Conservation (phyloP, 2,888 invertebrate genomes). For the Lasioglossum vierecki region DNA sequence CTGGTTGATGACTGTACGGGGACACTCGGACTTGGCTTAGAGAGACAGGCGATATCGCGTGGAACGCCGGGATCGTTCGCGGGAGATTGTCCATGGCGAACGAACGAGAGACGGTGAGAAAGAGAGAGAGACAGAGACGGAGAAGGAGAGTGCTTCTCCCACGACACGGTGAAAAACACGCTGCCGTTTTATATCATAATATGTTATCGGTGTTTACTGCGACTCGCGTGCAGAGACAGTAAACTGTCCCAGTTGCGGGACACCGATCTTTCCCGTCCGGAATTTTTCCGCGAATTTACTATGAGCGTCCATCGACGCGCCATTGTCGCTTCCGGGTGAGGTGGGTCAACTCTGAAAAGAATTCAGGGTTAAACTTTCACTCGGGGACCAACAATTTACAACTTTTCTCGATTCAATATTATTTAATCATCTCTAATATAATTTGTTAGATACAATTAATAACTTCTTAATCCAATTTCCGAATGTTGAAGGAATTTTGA, state of each 20-base stretch:
- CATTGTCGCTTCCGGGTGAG: slow-evolving; percentile 20
- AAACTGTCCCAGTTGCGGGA: slow-evolving; percentile 24
- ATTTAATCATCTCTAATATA: no score
- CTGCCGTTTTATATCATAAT: slow-evolving; percentile 53
- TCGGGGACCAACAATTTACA: no score
- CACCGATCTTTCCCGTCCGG: slow-evolving; percentile 6
- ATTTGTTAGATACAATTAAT: no score
- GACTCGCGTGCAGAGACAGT: slow-evolving; percentile 25
- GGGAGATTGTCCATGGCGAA: background rate
- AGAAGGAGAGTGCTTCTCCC: slow-evolving; percentile 47
- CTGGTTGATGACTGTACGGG: slow-evolving; percentile 51
- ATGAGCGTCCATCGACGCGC: background rate
- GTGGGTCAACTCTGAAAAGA: background rate
- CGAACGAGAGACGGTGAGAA: background rate
- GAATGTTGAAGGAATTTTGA: no score
- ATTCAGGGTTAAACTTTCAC: no score
- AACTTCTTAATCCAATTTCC: no score
- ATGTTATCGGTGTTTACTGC: slow-evolving; percentile 49
- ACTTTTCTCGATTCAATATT: no score
- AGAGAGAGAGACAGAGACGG: background rate
- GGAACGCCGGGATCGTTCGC: slow-evolving; percentile 24
- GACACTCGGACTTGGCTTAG: slow-evolving; percentile 12
- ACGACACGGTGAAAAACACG: slow-evolving; percentile 27
- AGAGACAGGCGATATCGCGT: slow-evolving; percentile 45
- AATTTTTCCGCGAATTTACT: background rate